A percentile compares a stretch with the other conserved stretches of the same genome.
Conservation (phyloP, 2,113 vertebrate species). For the Sorex araneus region DNA sequence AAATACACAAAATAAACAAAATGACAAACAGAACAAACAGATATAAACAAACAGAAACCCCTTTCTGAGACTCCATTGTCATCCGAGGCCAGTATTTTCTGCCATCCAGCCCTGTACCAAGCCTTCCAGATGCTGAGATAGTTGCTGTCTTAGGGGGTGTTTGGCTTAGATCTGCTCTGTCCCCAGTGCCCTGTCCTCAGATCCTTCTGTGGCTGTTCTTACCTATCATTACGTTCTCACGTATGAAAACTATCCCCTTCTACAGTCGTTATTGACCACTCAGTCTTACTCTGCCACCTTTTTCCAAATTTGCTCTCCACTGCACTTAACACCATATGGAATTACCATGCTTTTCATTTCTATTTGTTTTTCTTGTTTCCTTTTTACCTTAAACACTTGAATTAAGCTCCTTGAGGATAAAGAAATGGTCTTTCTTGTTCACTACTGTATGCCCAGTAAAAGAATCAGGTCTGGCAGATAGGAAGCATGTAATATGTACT, state of each 20-base stretch:
- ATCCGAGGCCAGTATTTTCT: background rate
- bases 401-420: background rate
- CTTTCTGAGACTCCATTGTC: background rate
- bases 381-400: constrained; percentile 14
- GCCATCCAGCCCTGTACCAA: background rate
- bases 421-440: background rate
- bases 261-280: background rate
- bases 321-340: background rate
- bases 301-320: background rate
- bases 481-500: constrained; percentile 27
- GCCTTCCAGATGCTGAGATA: background rate
- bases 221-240: background rate
- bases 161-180: background rate
- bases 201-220: background rate
- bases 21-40: background rate
- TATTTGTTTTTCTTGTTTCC: background rate
- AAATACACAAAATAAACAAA: too few species aligned
- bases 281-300: background rate
- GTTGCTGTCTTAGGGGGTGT: fast-evolving
- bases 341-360: background rate
- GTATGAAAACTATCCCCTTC: background rate
- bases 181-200: background rate
- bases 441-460: background rate
- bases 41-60: background rate
- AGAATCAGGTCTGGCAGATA: constrained; percentile 34